phyloP scores from a whole-genome alignment of 2,797 vertebrate genomes.

The Sebastes hubbsi region DNA sequence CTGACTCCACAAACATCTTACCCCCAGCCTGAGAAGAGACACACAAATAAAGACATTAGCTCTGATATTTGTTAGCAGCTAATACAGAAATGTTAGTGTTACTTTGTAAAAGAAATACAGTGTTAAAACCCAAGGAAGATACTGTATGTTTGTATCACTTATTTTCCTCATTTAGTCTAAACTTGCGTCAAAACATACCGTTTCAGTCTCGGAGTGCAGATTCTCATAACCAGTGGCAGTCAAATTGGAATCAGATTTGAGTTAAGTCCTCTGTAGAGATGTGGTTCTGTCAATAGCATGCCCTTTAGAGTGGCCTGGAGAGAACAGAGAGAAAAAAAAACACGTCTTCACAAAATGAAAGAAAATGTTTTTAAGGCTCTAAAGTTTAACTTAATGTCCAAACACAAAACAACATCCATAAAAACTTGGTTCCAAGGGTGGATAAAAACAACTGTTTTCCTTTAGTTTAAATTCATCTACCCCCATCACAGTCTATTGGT shows the following conservation, averaged over 20 bases:
- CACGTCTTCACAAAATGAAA: neutral
- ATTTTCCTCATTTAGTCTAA: neutral
- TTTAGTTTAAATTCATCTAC: neutral
- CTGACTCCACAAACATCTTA: constrained; percentile 84
- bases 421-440: neutral
- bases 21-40: constrained; percentile 72
- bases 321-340: constrained; percentile 36
- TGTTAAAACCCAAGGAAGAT: neutral
- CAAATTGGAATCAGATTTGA: constrained; percentile 55
- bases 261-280: constrained; percentile 43
- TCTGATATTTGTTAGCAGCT: neutral
- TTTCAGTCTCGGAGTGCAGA: constrained; percentile 68
- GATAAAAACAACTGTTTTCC: neutral
- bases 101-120: neutral
- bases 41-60: neutral
- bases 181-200: constrained; percentile 49
- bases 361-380: neutral
- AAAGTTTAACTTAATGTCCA: neutral
- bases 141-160: neutral
- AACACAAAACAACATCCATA: neutral
- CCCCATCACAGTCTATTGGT: neutral
- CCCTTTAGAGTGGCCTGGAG: constrained; percentile 51
- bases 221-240: constrained; percentile 82
- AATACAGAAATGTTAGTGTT: neutral
- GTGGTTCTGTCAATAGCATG: constrained; percentile 26